Conservation (phyloP, 2,888 invertebrate genomes). For the Gisinianus flammeolus region DNA sequence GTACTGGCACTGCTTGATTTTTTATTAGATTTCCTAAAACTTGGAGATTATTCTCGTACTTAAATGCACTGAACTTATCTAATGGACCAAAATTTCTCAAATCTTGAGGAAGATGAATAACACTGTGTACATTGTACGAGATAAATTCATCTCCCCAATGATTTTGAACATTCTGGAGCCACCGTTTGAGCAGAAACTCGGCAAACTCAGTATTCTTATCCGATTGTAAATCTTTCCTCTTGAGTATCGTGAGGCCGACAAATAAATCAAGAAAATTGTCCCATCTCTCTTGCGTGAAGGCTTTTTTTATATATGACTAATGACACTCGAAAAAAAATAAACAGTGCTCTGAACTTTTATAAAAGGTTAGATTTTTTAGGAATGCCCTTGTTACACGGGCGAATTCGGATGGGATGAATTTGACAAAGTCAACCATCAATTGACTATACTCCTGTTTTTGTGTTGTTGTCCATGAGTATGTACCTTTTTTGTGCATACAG, state of each 20-base stretch:
- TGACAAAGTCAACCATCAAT: not conserved
- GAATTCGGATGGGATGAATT: not conserved
- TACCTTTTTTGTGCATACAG: too few species aligned
- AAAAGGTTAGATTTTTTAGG: not conserved
- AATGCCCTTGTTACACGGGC: not conserved
- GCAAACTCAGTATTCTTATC: not conserved
- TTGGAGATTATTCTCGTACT: slow-evolving; percentile 20
- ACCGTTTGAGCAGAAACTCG: not conserved
- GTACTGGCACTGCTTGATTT: too few species aligned
- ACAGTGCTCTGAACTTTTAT: not conserved
- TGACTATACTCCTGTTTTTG: not conserved
- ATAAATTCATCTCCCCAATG: not conserved
- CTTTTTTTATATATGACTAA: not conserved
- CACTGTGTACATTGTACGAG: slow-evolving; percentile 26
- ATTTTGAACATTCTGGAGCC: not conserved
- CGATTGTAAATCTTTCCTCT: not conserved
- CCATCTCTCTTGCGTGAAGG: not conserved
- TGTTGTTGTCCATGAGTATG: not conserved
- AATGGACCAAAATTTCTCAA: slow-evolving; percentile 4
- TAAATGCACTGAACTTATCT: slow-evolving; percentile 24
- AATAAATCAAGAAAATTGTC: too few species aligned
- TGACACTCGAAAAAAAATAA: not conserved
- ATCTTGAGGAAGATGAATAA: slow-evolving; percentile 20
- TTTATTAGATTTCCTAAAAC: not conserved
- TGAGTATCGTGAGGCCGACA: too few species aligned